A percentile compares a stretch with the other conserved stretches of the same genome.
These are phyloP conservation scores for Eupithecia abbreviata DNA, from an alignment of 2,888 invertebrate genomes.

Conservation along the genomic window DNA sequence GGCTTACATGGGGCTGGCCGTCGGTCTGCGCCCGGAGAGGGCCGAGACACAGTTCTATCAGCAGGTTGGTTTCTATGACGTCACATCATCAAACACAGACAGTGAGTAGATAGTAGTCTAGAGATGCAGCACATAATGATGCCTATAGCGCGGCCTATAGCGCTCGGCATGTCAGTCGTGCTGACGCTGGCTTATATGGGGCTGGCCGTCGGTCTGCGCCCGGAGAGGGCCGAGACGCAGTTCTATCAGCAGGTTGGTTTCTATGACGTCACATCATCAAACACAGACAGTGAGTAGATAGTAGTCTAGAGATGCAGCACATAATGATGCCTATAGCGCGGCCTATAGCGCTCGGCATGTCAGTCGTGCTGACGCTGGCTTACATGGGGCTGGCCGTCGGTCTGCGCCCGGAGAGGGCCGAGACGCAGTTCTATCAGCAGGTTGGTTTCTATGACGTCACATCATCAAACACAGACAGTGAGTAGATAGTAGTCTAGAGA, in stretches of 20 bases:
- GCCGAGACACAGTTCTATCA: slow-evolving; percentile 78
- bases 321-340: slow-evolving; percentile 93
- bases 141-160: slow-evolving; percentile 89
- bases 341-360: slow-evolving; percentile 87
- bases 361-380: slow-evolving; percentile 87
- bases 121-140: slow-evolving; percentile 93
- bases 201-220: slow-evolving; percentile 82
- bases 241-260: slow-evolving; percentile 84
- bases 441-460: slow-evolving; percentile 60
- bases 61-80: slow-evolving; percentile 75
- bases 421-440: slow-evolving; percentile 82
- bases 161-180: slow-evolving; percentile 87
- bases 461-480: slow-evolving; percentile 44
- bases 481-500: slow-evolving; percentile 64
- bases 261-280: slow-evolving; percentile 44
- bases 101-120: background rate
- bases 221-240: slow-evolving; percentile 68
- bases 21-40: slow-evolving; percentile 76
- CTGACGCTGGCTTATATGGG: slow-evolving; percentile 87
- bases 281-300: background rate
- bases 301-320: slow-evolving; percentile 86
- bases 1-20: slow-evolving; percentile 86
- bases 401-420: slow-evolving; percentile 72
- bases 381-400: slow-evolving; percentile 86
- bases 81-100: background rate